Evolutionary conservation across 2,113 vertebrate species (phyloP), one percentile per base, ranked within the genome.

Genomic region (Platichthys flesus): DNA sequence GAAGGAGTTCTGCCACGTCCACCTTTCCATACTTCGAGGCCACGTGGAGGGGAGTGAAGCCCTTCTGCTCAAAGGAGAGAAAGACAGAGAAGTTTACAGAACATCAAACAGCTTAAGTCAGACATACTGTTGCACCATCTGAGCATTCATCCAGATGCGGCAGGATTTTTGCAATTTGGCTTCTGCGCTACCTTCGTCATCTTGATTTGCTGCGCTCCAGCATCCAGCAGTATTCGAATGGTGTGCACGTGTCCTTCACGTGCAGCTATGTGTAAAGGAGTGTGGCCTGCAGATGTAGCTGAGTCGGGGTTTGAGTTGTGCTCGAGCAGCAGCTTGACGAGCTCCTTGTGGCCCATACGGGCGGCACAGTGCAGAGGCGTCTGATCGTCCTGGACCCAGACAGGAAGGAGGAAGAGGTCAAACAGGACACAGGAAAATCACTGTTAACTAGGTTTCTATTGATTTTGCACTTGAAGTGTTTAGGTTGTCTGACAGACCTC

Each of bases 21-120:
- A 96, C 94, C 79, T 98, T 99, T 65, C 97, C 97, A 0, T 99
- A 98, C 91, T 99, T 99, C 71, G 96, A 97, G 5, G 98, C 96
- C 86, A 98, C 96, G 3, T 99, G 98, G 66, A 99, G 97, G 64
- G 98, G 96, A 84, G 97, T 99, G 91, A 99, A 99, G 91, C 98
- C 98, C 96, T 99, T 99, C 98, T 99, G 95, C 94, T 95, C 90
- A 92, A 87, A 42, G 5, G 23, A 57, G 4, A 57, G 4, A 9
- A 14, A 57, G 2, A 24, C 56, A 28, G 15, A 26, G 10, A 57
- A 3, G 5, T 4, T 7, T 16, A 24, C 5, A 1, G 28, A 15
- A 57, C 12, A 28, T 23, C 12, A 0, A 9, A 20, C 16, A 20
- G 21, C 35, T 23, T 45, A 45, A 45, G 42, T 13, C 42, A 14